phyloP scores from a whole-genome alignment of 2,888 invertebrate species.

The Icerya purchasi region DNA sequence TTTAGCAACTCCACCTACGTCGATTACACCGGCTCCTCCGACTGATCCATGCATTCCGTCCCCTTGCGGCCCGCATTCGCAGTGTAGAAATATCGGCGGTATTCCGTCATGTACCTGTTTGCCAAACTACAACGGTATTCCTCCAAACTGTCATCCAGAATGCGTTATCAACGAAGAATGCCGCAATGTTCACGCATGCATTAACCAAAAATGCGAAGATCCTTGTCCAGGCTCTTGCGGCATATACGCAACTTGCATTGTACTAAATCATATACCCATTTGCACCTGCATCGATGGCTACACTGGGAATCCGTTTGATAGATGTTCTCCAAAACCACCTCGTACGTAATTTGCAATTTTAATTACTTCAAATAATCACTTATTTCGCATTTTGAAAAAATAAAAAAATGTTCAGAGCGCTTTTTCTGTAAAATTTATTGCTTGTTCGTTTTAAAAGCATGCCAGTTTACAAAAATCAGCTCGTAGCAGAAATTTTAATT shows the following conservation, averaged over 20 bases:
- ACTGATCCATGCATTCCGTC: constrained; percentile 39
- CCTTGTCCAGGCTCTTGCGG: constrained; percentile 24
- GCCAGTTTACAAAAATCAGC: no score
- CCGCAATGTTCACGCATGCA: constrained; percentile 23
- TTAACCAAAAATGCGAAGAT: constrained; percentile 23
- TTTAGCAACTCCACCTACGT: constrained; percentile 10
- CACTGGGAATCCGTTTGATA: constrained; percentile 54
- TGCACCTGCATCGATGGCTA: constrained; percentile 38
- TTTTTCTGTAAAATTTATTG: no score
- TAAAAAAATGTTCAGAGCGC: no score
- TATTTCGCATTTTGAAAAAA: no score
- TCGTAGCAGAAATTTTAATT: no score
- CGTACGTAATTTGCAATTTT: constrained; percentile 12
- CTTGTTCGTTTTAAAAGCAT: no score
- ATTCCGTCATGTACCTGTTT: constrained; percentile 49
- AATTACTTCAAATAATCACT: no score
- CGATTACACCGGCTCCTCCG: constrained; percentile 10
- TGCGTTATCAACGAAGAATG: constrained; percentile 29
- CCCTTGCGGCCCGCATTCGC: constrained; percentile 53
- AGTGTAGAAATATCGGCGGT: constrained; percentile 41
- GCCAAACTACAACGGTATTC: constrained; percentile 43
- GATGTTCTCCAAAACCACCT: constrained; percentile 36
- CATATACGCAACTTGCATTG: constrained; percentile 24
- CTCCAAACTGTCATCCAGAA: constrained; percentile 56
- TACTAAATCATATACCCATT: constrained; percentile 50